Conservation (phyloP, 2,888 invertebrate genomes). For the Aproaerema taeniolella region DNA sequence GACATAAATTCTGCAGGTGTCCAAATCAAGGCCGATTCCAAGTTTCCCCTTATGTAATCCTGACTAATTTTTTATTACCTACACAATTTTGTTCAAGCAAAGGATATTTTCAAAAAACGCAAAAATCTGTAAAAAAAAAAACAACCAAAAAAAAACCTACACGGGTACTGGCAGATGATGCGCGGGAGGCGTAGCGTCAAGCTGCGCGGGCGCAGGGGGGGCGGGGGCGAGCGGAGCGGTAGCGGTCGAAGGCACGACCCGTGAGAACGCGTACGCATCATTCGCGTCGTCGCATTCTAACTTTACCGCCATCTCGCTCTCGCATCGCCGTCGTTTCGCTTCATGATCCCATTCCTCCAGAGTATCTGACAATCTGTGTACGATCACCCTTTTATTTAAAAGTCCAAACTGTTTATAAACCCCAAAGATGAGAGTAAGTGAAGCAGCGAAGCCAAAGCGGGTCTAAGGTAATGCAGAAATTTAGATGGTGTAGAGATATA, state of each 20-base stretch:
- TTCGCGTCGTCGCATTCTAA: slow-evolving; percentile 84
- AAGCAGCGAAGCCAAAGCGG: no score
- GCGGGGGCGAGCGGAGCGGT: slow-evolving; percentile 29
- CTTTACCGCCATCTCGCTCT: slow-evolving; percentile 81
- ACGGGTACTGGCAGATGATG: slow-evolving; percentile 30
- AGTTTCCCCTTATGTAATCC: no score
- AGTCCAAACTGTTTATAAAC: not conserved
- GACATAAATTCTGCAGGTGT: no score
- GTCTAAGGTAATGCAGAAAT: no score
- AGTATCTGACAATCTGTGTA: slow-evolving; percentile 67
- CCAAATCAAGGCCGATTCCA: no score
- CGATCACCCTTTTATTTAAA: slow-evolving; percentile 26
- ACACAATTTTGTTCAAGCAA: no score
- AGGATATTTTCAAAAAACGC: no score
- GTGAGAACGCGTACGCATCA: slow-evolving; percentile 79
- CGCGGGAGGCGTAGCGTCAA: slow-evolving; percentile 26
- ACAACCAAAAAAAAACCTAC: slow-evolving; percentile 31
- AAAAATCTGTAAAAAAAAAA: no score
- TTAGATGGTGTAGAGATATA: no score
- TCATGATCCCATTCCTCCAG: slow-evolving; percentile 70
- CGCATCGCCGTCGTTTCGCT: slow-evolving; percentile 73
- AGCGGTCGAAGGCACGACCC: slow-evolving; percentile 51
- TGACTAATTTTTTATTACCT: no score
- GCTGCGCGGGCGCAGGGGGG: slow-evolving; percentile 26
- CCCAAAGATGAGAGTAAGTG: no score